Base-by-base conservation (phyloP, 2,797 vertebrate species). In the Paedocypris micromegethes region DNA sequence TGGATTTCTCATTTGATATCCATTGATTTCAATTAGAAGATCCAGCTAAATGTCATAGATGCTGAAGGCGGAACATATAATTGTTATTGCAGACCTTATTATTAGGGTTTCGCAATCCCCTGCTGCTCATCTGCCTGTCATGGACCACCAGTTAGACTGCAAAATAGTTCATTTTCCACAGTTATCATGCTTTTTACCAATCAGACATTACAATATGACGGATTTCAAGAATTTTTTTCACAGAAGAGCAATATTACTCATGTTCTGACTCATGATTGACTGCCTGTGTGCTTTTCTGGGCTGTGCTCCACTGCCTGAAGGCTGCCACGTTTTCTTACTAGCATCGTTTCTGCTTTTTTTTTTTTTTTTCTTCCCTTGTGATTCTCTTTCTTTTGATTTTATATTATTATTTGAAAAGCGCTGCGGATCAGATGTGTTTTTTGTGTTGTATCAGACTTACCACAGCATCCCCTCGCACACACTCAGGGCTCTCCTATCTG, bases 401-500 rank as follows among this genome's bases (percentile, higher is more conserved):
- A 54, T 49, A 55, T 38, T 63, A 40, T 64, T 76, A 58, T 75
- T 68, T 78, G 43, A 79, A 78, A 68, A 78, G 79, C 50, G 48
- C 46, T 82, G 83, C 86, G 83, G 79, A 87, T 82, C 70, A 72
- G 84, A 80, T 86, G 83, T 83, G 75, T 80, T 70, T 59, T 58
- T 68, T 82, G 83, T 87, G 84, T 86, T 83, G 81, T 86, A 84
- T 88, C 85, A 83, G 84, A 84, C 85, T 86, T 88, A 85, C 87
- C 89, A 88, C 87, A 90, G 88, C 87, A 88, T 88, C 86, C 88
- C 80, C 87, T 81, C 85, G 87, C 89, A 89, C 88, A 88, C 87
- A 86, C 86, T 90, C 86, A 88, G 86, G 86, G 86, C 87, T 89
- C 78, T 82, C 77, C 82, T 86, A 80, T 87, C 84, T 63, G 66